phyloP scores from a whole-genome alignment of 2,888 invertebrate species.

The Tetrapedia diversipes region DNA sequence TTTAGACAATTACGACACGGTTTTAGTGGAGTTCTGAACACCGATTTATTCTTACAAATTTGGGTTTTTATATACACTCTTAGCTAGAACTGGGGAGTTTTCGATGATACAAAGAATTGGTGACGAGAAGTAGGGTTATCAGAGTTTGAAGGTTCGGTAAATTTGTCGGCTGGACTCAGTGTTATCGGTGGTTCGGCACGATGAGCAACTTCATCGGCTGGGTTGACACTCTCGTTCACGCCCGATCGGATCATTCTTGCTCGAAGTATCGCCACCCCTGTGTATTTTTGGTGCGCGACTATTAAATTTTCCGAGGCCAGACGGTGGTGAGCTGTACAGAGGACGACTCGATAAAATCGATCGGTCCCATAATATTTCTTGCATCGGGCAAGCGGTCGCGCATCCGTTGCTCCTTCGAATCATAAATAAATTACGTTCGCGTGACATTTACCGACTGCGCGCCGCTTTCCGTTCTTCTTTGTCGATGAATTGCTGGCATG shows the following conservation, averaged over 20 bases:
- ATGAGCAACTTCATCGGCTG: no score
- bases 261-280: background rate
- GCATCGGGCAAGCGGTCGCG: constrained; percentile 16
- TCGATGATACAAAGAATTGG: no score
- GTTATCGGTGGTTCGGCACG: no score
- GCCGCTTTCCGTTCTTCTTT: constrained; percentile 25
- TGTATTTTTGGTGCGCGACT: background rate
- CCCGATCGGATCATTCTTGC: background rate
- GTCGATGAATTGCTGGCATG: constrained; percentile 28
- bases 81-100: no score
- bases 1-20: no score
- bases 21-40: no score
- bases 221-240: no score
- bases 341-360: constrained; percentile 42
- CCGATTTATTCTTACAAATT: no score
- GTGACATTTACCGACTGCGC: constrained; percentile 67
- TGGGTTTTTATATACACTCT: no score
- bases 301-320: background rate
- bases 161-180: no score
- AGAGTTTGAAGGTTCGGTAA: no score
- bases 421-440: constrained; percentile 73
- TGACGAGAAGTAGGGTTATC: no score
- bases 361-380: constrained; percentile 45
- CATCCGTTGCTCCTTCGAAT: constrained; percentile 44
- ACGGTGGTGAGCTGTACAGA: background rate